Evolutionary conservation across 2,888 invertebrate genomes (phyloP), one percentile per base, ranked within the genome.

Genomic region (Pachycephus smyrnensis): DNA sequence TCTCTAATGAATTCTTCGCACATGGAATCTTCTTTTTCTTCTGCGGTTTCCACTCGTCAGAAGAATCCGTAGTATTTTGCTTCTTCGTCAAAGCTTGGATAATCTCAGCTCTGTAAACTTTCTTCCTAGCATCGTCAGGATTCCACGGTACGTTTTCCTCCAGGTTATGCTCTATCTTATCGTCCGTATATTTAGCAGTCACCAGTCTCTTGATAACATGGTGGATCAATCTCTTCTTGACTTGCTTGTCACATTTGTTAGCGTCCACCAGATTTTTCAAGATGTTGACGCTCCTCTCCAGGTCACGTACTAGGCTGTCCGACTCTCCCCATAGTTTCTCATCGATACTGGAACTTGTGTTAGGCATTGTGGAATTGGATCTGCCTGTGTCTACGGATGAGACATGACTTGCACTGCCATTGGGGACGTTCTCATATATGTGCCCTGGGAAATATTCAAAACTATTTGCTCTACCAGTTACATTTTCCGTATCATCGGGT

Each of bases 221-320:
- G 86, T 94, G 94, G 30, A 95, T 93, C 73, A 95, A 92, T 84
- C 93, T 92, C 83, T 94, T 94, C 89, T 95, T 95, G 6, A 94
- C 92, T 68, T 92, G 91, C 30, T 93, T 90, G 88, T 95, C 94
- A 82, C 94, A 93, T 83, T 94, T 93, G 82, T 94, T 93, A 37
- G 94, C 93, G 81, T 94, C 93, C 30, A 95, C 90, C 69, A 95
- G 92, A 76, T 92, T 92, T 86, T 94, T 94, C 4, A 96, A 87
- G 73, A 95, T 88, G 76, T 93, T 92, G 37, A 95, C 92, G 82
- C 94, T 94, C 82, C 93, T 93, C 85, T 95, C 94, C 80, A 95
- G 91, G 86, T 95, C 95, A 80, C 92, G 93, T 4, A 93, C 92
- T 73, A 95, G 91, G 68, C 88, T 91, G 73, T 91, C 89, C n/a